Percentiles rank a stretch among this genome's conserved stretches.
These are phyloP conservation scores for Remorina albescens DNA, from an alignment of 2,797 vertebrate genomes.

Conservation along the genomic window DNA sequence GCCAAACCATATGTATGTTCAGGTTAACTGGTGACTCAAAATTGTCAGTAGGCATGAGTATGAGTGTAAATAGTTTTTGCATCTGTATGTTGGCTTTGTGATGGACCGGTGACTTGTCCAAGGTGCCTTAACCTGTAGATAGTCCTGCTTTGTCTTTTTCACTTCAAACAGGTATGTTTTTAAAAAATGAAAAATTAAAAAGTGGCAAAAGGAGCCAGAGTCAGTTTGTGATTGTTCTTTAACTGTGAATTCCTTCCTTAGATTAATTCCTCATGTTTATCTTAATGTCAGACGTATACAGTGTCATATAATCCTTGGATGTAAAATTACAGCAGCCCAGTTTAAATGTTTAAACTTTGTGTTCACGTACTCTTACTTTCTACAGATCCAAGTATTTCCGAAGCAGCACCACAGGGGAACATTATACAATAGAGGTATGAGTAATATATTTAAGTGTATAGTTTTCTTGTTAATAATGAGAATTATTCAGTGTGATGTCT, in stretches of 20 bases:
- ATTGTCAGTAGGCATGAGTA: no score
- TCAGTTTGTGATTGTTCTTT: no score
- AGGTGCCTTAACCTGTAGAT: no score
- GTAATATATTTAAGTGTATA: neutral
- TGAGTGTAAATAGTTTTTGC: no score
- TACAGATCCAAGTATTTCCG: constrained; percentile 96
- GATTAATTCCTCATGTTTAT: neutral
- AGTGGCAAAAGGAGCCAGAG: neutral
- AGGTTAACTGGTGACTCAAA: no score
- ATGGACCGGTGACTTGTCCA: no score
- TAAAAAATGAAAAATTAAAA: no score
- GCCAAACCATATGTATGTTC: no score
- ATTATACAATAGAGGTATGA: constrained; percentile 96
- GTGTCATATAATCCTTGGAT: neutral
- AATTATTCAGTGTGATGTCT: neutral
- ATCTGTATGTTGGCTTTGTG: no score
- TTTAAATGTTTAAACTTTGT: neutral
- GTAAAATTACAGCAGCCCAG: neutral
- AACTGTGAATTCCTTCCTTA: neutral
- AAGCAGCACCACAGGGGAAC: constrained; percentile 91
- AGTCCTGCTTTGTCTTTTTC: no score
- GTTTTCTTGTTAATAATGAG: neutral
- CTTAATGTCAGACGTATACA: neutral
- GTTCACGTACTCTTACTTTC: constrained; percentile 35
- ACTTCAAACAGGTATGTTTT: no score